These are phyloP conservation scores for Myzus persicae DNA, from an alignment of 1,140 invertebrate genomes.

Conservation along the genomic window DNA sequence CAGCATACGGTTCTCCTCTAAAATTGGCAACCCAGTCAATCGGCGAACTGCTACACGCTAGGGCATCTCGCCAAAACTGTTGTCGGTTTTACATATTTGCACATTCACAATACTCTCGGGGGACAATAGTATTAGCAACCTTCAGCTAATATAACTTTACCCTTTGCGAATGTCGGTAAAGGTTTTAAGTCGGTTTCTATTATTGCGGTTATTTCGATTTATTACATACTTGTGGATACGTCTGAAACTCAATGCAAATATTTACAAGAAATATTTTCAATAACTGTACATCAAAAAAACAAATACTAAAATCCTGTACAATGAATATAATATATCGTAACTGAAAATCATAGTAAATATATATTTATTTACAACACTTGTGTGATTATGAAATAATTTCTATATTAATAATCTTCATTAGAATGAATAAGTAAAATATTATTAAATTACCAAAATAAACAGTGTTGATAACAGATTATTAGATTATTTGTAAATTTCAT, in stretches of 20 bases:
- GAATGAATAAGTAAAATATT: too few species aligned
- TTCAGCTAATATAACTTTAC: constrained; percentile 1
- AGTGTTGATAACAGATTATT: too few species aligned
- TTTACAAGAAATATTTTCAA: background rate
- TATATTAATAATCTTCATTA: too few species aligned
- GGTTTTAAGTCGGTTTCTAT: background rate
- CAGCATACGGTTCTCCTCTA: background rate
- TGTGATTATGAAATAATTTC: background rate
- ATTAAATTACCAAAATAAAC: too few species aligned
- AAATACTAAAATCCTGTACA: background rate
- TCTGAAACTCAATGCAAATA: background rate
- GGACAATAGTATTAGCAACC: constrained; percentile 25
- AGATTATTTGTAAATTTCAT: too few species aligned
- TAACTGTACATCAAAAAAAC: too few species aligned
- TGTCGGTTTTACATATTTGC: constrained; percentile 37
- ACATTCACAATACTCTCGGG: background rate
- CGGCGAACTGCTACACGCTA: constrained; percentile 1
- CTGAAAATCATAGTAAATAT: too few species aligned
- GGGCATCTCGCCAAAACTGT: constrained; percentile 34
- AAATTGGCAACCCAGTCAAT: constrained; percentile 43
- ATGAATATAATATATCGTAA: too few species aligned
- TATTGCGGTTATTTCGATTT: background rate
- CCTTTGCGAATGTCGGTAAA: background rate
- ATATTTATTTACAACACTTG: too few species aligned
- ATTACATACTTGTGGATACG: background rate